These are phyloP conservation scores for Scarus forsteni DNA, from an alignment of 2,797 vertebrate genomes.

Conservation along the genomic window DNA sequence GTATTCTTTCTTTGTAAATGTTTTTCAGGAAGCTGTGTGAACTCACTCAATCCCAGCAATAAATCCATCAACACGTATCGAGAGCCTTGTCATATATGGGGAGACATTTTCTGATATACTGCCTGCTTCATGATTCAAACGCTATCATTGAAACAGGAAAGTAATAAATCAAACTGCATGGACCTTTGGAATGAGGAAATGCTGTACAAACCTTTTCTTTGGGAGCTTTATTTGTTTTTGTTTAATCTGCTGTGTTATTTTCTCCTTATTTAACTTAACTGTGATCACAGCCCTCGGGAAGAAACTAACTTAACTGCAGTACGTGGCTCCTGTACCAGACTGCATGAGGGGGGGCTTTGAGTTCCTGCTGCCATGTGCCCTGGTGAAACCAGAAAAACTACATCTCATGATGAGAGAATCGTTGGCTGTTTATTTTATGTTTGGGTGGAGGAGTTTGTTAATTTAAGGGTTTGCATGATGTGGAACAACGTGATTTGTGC, in stretches of 20 bases:
- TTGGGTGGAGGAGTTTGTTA: not conserved
- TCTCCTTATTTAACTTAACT: not conserved
- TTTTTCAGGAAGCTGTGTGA: slow-evolving; percentile 76
- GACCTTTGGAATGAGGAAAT: not conserved
- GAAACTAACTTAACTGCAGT: not conserved
- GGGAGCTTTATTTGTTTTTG: not conserved
- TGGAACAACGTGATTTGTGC: not conserved
- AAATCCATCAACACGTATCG: slow-evolving; percentile 5
- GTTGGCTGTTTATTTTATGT: not conserved
- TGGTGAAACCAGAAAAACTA: not conserved
- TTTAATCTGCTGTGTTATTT: not conserved
- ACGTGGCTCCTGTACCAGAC: not conserved
- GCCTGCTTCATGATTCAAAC: not conserved
- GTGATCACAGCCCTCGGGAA: too few species aligned
- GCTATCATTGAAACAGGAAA: not conserved
- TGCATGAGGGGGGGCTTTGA: not conserved
- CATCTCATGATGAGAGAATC: not conserved
- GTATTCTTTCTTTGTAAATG: slow-evolving; percentile 1
- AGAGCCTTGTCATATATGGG: too few species aligned
- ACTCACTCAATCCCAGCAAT: not conserved
- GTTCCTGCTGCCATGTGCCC: not conserved
- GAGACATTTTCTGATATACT: not conserved
- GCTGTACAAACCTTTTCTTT: not conserved
- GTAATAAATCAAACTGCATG: not conserved
- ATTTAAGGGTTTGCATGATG: not conserved